Evolutionary conservation across 2,888 invertebrate genomes (phyloP).

Genomic region (Zaprionus bogoriensis): DNA sequence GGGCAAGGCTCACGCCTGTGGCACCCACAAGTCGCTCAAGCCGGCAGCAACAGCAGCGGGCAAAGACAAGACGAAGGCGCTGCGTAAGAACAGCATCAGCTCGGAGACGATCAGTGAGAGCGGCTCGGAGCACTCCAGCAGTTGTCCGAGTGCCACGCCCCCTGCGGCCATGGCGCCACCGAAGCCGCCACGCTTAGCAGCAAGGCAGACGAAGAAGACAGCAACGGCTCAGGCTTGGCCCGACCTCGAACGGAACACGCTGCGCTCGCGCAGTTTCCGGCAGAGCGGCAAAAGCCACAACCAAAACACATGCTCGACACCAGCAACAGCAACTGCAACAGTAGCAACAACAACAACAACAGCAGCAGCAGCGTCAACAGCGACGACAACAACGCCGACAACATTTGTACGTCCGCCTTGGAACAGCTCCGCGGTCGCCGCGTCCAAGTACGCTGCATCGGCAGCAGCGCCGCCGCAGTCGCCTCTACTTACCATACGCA

Average conservation of each 20-base stretch:
- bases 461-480: conserved; percentile 58
- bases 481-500: conserved; percentile 61
- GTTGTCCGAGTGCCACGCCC: conserved; percentile 53
- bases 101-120: conserved; percentile 83
- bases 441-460: conserved; percentile 58
- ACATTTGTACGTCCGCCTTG: conserved; percentile 70
- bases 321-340: not conserved
- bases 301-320: no score
- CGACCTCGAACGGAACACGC: conserved; percentile 64
- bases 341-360: conserved; percentile 3
- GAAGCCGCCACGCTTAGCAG: conserved; percentile 60
- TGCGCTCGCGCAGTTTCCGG: conserved; percentile 72
- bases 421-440: conserved; percentile 73
- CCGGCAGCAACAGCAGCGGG: conserved; percentile 8
- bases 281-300: conserved; percentile 39
- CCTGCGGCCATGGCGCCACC: conserved; percentile 40
- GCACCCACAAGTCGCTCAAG: conserved; percentile 82
- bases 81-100: conserved; percentile 82
- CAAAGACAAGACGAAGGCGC: conserved; percentile 55
- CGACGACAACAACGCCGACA: conserved; percentile 1
- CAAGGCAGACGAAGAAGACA: conserved; percentile 5
- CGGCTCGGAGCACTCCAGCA: conserved; percentile 81
- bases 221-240: not conserved
- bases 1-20: conserved; percentile 90
- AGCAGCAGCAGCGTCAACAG: conserved; percentile 3